Evolutionary conservation across 2,113 vertebrate species (phyloP), one percentile per base, ranked within the genome.

Genomic region (Oriolus oriolus): DNA sequence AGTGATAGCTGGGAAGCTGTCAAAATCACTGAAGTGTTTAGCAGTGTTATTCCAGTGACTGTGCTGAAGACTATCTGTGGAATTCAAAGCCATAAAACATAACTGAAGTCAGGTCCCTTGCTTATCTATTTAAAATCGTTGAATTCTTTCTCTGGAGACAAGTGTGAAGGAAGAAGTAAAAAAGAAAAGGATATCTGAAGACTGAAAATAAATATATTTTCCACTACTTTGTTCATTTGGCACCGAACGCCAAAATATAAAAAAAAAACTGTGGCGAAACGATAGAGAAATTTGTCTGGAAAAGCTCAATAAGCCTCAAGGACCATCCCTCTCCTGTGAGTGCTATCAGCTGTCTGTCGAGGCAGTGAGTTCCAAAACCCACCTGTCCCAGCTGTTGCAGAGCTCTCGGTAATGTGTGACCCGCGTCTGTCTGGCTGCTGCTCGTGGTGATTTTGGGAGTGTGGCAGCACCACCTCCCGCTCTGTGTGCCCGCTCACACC

Each of bases 11-110:
- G 78, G 84, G 90, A 96, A 96, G 82, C 89, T 96, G 95, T 96
- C 94, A 97, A 28, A 95, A 95, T 69, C 93, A 85, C 91, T 96
- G 94, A 93, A 95, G 95, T 93, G 89, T 96, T 96, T 85, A 95
- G 91, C 87, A 91, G 53, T 94, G 93, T 94, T 96, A 75, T 94
- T 82, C 84, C 84, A 91, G 95, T 10, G 92, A 94, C 84, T 87
- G 0, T 87, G 65, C 91, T 93, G 89, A 89, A 44, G 84, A 91
- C 77, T 91, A 4, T 75, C 84, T 79, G 57, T 91, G 89, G 81
- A 87, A 91, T 95, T 91, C 27, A 60, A 64, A 91, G 70, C 87
- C 57, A 75, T 82, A 57, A 95, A 84, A 87, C 35, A 41, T 18
- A 68, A 33, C 52, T 87, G 21, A 83, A 96, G 65, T 45, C 53